These are phyloP conservation scores for Spinus pinus DNA, from an alignment of 2,797 vertebrate species.

Conservation along the genomic window DNA sequence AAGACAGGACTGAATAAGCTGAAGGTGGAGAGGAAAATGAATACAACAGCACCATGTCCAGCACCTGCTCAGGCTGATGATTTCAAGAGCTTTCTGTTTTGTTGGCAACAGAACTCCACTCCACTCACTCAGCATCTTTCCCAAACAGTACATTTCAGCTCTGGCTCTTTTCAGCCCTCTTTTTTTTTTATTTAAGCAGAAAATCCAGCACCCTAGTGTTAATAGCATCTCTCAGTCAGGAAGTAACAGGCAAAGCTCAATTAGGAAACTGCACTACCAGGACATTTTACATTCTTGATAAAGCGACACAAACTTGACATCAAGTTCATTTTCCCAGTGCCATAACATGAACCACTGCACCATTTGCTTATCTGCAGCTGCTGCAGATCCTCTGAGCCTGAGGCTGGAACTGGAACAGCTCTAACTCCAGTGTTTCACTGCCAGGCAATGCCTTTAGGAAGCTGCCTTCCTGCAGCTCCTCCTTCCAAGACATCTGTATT, in stretches of 20 bases:
- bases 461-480: background rate
- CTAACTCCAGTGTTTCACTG: background rate
- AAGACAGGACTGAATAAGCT: background rate
- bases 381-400: background rate
- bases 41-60: fast-evolving
- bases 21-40: background rate
- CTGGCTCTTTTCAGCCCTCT: background rate
- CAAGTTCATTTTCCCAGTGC: background rate
- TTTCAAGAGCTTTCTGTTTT: background rate
- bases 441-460: background rate
- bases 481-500: background rate
- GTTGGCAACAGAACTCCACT: background rate
- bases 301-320: background rate
- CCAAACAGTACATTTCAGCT: background rate
- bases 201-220: background rate
- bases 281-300: background rate
- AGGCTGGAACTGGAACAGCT: background rate
- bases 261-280: background rate
- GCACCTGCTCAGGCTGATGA: background rate
- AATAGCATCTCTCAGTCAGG: background rate
- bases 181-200: background rate
- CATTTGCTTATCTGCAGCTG: background rate
- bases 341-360: background rate
- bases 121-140: background rate
- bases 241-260: background rate